Evolutionary conservation across 2,888 invertebrate genomes (phyloP).

Genomic region (Parascotia fuliginaria): DNA sequence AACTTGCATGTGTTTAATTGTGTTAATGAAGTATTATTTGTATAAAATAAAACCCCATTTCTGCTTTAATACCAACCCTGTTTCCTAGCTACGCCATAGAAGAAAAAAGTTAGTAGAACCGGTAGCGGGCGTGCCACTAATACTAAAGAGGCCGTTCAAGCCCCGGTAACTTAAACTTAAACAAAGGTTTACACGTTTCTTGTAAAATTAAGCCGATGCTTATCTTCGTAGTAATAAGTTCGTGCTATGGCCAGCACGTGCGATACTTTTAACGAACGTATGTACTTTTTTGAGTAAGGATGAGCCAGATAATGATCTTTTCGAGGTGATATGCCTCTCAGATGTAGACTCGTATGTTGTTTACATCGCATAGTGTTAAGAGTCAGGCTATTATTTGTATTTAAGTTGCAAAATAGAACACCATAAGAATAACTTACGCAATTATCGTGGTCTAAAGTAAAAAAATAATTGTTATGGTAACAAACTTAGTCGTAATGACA

Average conservation of each 20-base stretch:
- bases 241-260: slow-evolving; percentile 74
- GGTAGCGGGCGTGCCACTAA: slow-evolving; percentile 81
- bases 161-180: slow-evolving; percentile 53
- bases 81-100: slow-evolving; percentile 45
- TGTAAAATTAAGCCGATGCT: slow-evolving; percentile 80
- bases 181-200: slow-evolving; percentile 78
- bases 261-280: slow-evolving; percentile 73
- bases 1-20: no score
- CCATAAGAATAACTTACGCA: no score
- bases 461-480: no score
- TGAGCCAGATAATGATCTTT: slow-evolving; percentile 38
- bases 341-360: background rate
- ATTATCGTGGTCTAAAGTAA: no score
- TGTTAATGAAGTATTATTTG: no score
- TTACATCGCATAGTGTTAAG: no score
- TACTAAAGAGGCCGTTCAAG: slow-evolving; percentile 72
- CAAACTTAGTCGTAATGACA: no score
- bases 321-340: slow-evolving; percentile 29
- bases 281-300: slow-evolving; percentile 43
- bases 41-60: no score
- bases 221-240: slow-evolving; percentile 76
- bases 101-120: slow-evolving; percentile 69
- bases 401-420: no score
- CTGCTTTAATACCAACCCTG: slow-evolving; percentile 26
- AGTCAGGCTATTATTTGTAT: no score